These are phyloP conservation scores for Tolypeutes matacus DNA, from an alignment of 2,797 vertebrate species.

Conservation along the genomic window DNA sequence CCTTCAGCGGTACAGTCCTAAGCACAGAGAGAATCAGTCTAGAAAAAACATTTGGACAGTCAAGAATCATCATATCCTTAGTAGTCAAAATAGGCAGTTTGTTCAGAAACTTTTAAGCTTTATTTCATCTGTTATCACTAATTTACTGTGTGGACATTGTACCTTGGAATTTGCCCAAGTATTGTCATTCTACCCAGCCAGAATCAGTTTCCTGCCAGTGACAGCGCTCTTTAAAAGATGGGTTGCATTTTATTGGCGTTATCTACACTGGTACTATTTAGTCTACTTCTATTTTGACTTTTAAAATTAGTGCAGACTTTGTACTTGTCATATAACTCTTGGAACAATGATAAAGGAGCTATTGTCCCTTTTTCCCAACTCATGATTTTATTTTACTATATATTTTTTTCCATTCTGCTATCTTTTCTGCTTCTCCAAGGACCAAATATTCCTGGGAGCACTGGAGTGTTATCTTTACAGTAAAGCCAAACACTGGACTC, in stretches of 20 bases:
- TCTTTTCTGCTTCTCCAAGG: conserved; percentile 38
- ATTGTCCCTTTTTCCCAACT: not conserved
- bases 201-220: not conserved
- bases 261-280: not conserved
- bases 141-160: not conserved
- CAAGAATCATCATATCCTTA: not conserved
- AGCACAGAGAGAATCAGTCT: not conserved
- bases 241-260: not conserved
- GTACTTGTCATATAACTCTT: not conserved
- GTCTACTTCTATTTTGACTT: conserved; percentile 33
- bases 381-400: not conserved
- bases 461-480: not conserved
- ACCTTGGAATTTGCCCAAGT: not conserved
- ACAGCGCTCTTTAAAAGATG: not conserved
- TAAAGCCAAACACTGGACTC: not conserved
- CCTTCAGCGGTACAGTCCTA: not conserved
- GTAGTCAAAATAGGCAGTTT: not conserved
- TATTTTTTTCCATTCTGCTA: accelerated
- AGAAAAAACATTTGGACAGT: not conserved
- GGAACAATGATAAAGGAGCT: not conserved
- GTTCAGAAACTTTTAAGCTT: not conserved
- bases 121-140: not conserved
- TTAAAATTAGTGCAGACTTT: conserved; percentile 9
- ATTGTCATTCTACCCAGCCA: not conserved
- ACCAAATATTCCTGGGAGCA: not conserved